Conservation (phyloP, 2,797 vertebrate species). For the Sebastolobus alascanus region DNA sequence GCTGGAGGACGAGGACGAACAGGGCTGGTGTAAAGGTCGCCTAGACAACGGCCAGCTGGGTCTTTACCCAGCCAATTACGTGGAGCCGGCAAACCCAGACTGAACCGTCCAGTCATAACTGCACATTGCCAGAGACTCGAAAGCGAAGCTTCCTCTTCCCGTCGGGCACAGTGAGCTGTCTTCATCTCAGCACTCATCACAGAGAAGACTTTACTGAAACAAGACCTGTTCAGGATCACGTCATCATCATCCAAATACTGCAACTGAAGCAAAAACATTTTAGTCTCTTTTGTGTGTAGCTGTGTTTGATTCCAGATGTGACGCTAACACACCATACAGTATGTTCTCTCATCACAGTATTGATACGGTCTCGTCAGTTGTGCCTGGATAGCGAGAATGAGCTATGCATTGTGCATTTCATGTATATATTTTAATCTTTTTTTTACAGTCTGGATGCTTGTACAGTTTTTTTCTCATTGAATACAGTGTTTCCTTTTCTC, state of each 20-base stretch:
- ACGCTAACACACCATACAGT: constrained; percentile 71
- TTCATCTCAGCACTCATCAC: constrained; percentile 59
- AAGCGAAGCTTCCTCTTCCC: constrained; percentile 70
- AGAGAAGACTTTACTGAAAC: constrained; percentile 43
- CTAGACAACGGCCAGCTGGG: constrained; percentile 93
- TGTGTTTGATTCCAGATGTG: constrained; percentile 68
- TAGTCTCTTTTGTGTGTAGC: constrained; percentile 62
- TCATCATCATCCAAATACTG: constrained; percentile 49
- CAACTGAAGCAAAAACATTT: constrained; percentile 53
- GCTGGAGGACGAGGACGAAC: constrained; percentile 97
- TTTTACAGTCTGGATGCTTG: constrained; percentile 78
- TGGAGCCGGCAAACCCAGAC: constrained; percentile 88
- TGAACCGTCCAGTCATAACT: constrained; percentile 88
- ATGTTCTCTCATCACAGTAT: constrained; percentile 60
- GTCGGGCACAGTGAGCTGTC: constrained; percentile 66
- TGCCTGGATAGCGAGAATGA: constrained; percentile 76
- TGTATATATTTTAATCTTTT: constrained; percentile 80
- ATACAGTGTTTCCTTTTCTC: constrained; percentile 48
- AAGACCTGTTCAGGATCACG: constrained; percentile 34
- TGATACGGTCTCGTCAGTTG: constrained; percentile 65
- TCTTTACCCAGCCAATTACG: constrained; percentile 97
- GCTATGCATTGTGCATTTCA: constrained; percentile 78
- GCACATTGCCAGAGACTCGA: constrained; percentile 80
- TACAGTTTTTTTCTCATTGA: constrained; percentile 69
- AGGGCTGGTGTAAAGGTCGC: constrained; percentile 98